These are phyloP conservation scores for Pseudomyrmex cubaensis DNA, from an alignment of 1,140 invertebrate genomes.

Conservation along the genomic window DNA sequence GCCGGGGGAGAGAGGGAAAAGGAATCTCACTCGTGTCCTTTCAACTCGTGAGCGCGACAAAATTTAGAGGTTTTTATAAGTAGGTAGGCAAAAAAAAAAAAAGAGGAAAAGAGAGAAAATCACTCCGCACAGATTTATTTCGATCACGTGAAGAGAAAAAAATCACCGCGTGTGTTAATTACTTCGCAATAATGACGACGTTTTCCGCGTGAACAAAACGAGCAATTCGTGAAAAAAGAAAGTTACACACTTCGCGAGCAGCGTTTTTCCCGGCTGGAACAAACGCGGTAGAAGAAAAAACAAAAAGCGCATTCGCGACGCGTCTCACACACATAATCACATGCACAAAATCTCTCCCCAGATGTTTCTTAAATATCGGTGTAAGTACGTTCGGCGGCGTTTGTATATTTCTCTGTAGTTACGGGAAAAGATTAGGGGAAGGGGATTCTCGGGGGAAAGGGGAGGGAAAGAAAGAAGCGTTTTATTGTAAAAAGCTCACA, in stretches of 20 bases:
- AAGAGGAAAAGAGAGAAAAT: too few relatives aligned
- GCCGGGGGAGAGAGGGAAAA: slow-evolving; percentile 75
- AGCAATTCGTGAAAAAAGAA: slow-evolving; percentile 11
- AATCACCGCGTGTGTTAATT: too few relatives aligned
- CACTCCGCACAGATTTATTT: slow-evolving; percentile 24
- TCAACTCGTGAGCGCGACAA: slow-evolving; percentile 67
- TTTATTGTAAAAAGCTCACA: slow-evolving; percentile 77
- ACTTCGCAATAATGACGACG: slow-evolving; percentile 6
- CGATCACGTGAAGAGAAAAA: not conserved
- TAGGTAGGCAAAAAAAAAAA: slow-evolving; percentile 62
- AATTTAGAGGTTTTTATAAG: slow-evolving; percentile 58
- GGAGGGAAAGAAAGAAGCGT: slow-evolving; percentile 22
- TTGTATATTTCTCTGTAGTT: slow-evolving; percentile 48
- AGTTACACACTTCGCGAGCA: not conserved
- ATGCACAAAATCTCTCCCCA: slow-evolving; percentile 65
- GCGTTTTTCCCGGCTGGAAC: not conserved
- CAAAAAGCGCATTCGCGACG: not conserved
- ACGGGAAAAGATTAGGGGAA: slow-evolving; percentile 1
- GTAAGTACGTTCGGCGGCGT: too few relatives aligned
- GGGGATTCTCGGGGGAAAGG: not conserved
- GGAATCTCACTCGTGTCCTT: slow-evolving; percentile 75
- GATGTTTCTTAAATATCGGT: slow-evolving; percentile 44
- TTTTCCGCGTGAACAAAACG: not conserved
- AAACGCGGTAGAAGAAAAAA: not conserved
- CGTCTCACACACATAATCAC: slow-evolving; percentile 60